These are phyloP conservation scores for Hypocryptadius cinnamomeus DNA, from an alignment of 2,113 vertebrate genomes.

Conservation along the genomic window DNA sequence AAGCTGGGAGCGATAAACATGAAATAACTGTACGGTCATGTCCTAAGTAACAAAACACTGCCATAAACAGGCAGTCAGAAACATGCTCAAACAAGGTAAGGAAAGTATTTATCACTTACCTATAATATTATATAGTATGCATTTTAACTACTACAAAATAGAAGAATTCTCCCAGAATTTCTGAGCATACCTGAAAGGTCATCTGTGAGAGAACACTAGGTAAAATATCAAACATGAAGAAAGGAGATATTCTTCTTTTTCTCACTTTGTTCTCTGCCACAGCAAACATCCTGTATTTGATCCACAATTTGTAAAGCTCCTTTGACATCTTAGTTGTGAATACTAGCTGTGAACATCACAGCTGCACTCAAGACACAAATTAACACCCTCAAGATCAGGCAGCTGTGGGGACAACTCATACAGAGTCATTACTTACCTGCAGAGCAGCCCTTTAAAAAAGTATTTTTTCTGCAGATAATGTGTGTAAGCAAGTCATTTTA, in stretches of 20 bases:
- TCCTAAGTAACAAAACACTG: neutral
- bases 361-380: conserved; percentile 20
- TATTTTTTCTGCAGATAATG: neutral
- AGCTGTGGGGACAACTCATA: neutral
- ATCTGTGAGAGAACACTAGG: neutral
- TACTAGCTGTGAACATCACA: neutral
- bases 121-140: neutral
- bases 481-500: conserved; percentile 20
- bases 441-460: neutral
- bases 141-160: neutral
- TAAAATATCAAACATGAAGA: neutral
- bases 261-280: neutral
- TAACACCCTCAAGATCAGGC: neutral
- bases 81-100: neutral
- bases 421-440: neutral
- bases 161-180: neutral
- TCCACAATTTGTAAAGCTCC: conserved; percentile 11
- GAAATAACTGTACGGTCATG: neutral
- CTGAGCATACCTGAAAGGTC: neutral
- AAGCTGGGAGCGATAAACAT: neutral
- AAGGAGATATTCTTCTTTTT: neutral
- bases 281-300: conserved; percentile 15
- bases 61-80: neutral
- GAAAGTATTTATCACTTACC: neutral
- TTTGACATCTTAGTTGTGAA: conserved; percentile 33